Percentiles rank a stretch among this genome's conserved stretches.
phyloP scores from a whole-genome alignment of 2,797 vertebrate species.

The Micrastur ruficollis region DNA sequence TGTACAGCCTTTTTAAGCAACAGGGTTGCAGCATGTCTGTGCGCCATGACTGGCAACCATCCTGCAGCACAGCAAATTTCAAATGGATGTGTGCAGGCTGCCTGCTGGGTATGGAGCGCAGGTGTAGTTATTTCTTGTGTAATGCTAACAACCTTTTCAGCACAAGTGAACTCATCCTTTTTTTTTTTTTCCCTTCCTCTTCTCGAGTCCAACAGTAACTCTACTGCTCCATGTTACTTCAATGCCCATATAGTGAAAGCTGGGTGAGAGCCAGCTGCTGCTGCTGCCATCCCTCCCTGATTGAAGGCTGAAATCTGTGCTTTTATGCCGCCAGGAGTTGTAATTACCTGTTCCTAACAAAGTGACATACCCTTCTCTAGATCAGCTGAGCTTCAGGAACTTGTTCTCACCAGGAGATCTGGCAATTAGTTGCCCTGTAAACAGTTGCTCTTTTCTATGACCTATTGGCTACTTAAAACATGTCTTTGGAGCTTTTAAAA shows the following conservation, averaged over 20 bases:
- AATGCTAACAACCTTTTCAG: neutral
- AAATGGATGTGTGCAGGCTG: rapidly evolving
- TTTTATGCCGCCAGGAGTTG: neutral
- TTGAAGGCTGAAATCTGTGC: neutral
- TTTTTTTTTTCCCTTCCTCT: neutral
- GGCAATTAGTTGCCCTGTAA: neutral
- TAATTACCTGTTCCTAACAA: neutral
- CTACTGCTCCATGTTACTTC: neutral
- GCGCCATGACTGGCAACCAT: neutral
- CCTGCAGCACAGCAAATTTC: neutral
- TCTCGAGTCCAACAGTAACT: neutral
- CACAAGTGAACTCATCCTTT: neutral
- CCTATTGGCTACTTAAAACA: neutral
- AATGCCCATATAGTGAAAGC: rapidly evolving
- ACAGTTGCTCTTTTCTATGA: neutral
- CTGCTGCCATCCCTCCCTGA: neutral
- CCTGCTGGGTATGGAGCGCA: neutral
- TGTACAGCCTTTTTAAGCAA: neutral
- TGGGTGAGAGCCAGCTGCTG: neutral
- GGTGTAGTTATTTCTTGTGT: neutral
- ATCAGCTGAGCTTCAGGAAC: neutral
- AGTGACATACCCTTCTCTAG: neutral
- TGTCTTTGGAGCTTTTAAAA: neutral
- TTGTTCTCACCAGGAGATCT: neutral
- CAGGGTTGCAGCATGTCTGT: neutral